These are phyloP conservation scores for Glomeris maerens DNA, from an alignment of 1,140 invertebrate genomes.

Conservation along the genomic window DNA sequence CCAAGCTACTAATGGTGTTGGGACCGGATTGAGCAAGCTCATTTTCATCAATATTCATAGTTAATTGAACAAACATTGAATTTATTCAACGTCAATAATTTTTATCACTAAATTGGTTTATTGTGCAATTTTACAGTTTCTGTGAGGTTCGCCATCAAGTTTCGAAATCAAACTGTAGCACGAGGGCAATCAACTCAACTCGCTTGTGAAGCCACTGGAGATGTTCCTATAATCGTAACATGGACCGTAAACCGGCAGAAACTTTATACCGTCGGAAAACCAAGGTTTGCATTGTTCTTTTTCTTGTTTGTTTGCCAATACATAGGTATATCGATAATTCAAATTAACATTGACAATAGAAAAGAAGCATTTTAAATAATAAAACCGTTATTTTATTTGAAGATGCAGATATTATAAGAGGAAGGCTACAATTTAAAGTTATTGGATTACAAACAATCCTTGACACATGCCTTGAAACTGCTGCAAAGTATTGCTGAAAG, in stretches of 20 bases:
- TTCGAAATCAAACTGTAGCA: conserved; percentile 73
- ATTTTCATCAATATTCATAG: conserved; percentile 84
- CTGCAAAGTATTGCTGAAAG: too few species aligned
- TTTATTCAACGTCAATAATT: conserved; percentile 1
- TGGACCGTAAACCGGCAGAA: conserved; percentile 69
- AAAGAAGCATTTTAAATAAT: too few species aligned
- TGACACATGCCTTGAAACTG: too few species aligned
- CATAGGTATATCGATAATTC: too few species aligned
- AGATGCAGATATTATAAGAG: too few species aligned
- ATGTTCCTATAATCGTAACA: conserved; percentile 86
- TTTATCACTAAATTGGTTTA: neutral
- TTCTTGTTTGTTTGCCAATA: too few species aligned
- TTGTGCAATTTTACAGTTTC: conserved; percentile 47
- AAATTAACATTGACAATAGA: too few species aligned
- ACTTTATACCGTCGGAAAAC: neutral
- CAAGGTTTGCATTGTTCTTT: too few species aligned
- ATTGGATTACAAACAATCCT: too few species aligned
- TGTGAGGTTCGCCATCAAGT: conserved; percentile 83
- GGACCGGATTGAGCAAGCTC: conserved; percentile 76
- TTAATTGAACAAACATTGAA: conserved; percentile 29
- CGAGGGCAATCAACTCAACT: conserved; percentile 78
- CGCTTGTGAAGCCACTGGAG: conserved; percentile 88
- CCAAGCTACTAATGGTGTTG: conserved; percentile 43
- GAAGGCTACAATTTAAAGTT: too few species aligned
- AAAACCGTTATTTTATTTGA: too few species aligned